Evolutionary conservation across 2,888 invertebrate species (phyloP).

Genomic region (Neoitamus cyanurus): DNA sequence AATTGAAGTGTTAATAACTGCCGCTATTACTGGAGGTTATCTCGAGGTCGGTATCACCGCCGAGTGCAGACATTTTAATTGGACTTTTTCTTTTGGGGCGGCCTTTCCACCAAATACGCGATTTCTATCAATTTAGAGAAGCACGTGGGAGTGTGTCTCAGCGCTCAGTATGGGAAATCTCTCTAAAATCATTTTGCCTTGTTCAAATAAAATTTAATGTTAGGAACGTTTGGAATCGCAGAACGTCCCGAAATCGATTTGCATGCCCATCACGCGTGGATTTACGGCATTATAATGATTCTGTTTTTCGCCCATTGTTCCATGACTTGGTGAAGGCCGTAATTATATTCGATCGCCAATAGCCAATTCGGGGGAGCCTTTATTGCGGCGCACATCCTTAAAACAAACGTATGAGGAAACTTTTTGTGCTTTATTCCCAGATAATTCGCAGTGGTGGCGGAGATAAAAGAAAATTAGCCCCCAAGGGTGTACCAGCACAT

Average conservation of each 20-base stretch:
- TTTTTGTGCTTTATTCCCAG: slow-evolving; percentile 46
- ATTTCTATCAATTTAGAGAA: not conserved
- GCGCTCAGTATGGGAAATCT: not conserved
- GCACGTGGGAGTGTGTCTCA: not conserved
- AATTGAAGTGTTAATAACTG: slow-evolving; percentile 50
- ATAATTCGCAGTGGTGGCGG: slow-evolving; percentile 53
- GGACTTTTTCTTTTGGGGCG: slow-evolving; percentile 32
- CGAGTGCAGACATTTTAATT: slow-evolving; percentile 47
- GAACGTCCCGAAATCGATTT: slow-evolving; percentile 21
- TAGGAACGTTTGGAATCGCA: not conserved
- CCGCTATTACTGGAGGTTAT: slow-evolving; percentile 43
- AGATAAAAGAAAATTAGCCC: slow-evolving; percentile 56
- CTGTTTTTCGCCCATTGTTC: slow-evolving; percentile 35
- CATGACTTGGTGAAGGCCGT: slow-evolving; percentile 29
- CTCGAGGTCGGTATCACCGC: slow-evolving; percentile 3
- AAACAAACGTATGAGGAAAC: slow-evolving; percentile 32
- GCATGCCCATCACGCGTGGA: slow-evolving; percentile 18
- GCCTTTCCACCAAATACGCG: not conserved
- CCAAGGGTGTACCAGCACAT: slow-evolving; percentile 54
- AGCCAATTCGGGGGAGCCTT: slow-evolving; percentile 10
- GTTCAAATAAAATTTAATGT: not conserved
- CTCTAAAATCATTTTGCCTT: not conserved
- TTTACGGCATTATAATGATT: slow-evolving; percentile 42
- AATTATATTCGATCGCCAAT: slow-evolving; percentile 44
- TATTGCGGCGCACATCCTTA: slow-evolving; percentile 23